A percentile compares a stretch with the other conserved stretches of the same genome.
phyloP scores from a whole-genome alignment of 37 sponge, comb jelly and placozoan genomes.

The Tethya wilhelma region DNA sequence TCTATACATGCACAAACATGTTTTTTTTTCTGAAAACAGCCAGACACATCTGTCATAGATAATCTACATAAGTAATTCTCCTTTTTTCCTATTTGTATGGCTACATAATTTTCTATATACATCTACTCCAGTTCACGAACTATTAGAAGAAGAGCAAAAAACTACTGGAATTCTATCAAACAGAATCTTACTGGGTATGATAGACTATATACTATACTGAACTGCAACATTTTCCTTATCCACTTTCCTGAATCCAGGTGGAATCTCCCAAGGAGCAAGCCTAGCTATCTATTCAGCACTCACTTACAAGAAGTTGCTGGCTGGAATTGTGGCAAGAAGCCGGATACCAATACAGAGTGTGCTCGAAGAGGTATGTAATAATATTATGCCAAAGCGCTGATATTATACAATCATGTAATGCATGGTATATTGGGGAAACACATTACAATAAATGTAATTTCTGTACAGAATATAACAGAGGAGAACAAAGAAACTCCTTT shows the following conservation, averaged over 20 bases:
- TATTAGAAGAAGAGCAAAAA: conserved; percentile 20
- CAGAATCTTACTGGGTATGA: conserved; percentile 51
- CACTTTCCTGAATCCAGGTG: conserved; percentile 67
- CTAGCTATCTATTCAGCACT: conserved; percentile 77
- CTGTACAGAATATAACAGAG: conserved; percentile 39
- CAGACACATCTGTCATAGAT: too few species aligned
- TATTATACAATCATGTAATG: background rate
- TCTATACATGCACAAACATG: too few species aligned
- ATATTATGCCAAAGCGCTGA: background rate
- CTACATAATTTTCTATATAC: too few species aligned
- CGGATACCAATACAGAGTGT: conserved; percentile 43
- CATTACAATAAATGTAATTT: too few species aligned
- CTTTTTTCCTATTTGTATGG: too few species aligned
- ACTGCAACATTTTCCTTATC: too few species aligned
- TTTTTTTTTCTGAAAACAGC: too few species aligned
- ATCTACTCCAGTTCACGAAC: conserved; percentile 59
- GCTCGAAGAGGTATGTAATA: conserved; percentile 45
- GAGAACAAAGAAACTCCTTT: conserved; percentile 69
- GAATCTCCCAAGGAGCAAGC: conserved; percentile 81
- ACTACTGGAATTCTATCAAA: conserved; percentile 48
- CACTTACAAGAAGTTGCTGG: conserved; percentile 61
- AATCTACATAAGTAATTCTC: too few species aligned
- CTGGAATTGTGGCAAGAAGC: conserved; percentile 74
- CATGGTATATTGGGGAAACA: too few species aligned
- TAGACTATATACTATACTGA: too few species aligned